Evolutionary conservation across 2,797 vertebrate genomes (phyloP), one percentile per base, ranked within the genome.

Genomic region (Enteromius radiatus): DNA sequence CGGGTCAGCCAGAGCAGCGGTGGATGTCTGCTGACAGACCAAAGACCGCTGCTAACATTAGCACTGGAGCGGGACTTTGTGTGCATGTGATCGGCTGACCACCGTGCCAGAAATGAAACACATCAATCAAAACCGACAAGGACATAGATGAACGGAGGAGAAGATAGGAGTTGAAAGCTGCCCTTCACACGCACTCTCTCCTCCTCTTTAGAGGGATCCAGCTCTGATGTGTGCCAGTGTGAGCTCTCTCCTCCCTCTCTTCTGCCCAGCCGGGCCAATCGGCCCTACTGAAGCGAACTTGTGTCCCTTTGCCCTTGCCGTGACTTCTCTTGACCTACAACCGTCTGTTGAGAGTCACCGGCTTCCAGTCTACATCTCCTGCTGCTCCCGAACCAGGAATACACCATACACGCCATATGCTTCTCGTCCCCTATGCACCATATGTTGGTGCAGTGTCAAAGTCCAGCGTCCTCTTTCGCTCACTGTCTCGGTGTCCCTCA

Each of bases 391-490:
- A 84, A 87, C 70, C 82, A 86, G 64, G 69, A 68, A 84, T 76
- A 86, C 83, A 76, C 56, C 70, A 75, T 74, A 80, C 64, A 63
- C 31, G 70, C 76, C 86, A 89, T 89, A 89, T 87, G 86, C 79
- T 85, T 68, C 73, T 52, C 69, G 31, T 71, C 85, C 85, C 84
- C 76, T 87, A 80, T 84, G 81, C 63, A 64, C 77, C 84, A 87
- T 85, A 86, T 86, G 78, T 67, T 82, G 78, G 80, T 56, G 9
- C 75, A 63, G 61, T 82, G 74, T 78, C 77, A 56, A 67, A 73
- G 85, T 74, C 61, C 69, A 84, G 49, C 47, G 14, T 49, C 11
- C 75, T 54, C 54, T 76, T 69, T 79, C 71, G 28, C 64, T 67
- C 54, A 23, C 43, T 82, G 38, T 84, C 74, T 45, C 47, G 7